phyloP scores from a whole-genome alignment of 2,113 vertebrate genomes.

The Sisor rabdophorus region DNA sequence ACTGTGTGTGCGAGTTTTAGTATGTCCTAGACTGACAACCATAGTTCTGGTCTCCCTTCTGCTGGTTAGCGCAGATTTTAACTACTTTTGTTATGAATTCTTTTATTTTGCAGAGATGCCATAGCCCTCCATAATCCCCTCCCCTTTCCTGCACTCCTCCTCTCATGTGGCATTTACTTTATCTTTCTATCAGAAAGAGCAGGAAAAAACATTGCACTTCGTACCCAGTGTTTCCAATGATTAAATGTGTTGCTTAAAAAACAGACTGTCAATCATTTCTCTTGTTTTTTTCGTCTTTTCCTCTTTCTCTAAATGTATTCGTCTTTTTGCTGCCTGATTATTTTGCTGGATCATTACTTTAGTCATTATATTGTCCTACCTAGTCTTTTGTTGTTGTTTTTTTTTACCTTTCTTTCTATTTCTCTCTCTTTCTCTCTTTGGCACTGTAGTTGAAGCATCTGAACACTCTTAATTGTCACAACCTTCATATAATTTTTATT shows the following conservation, averaged over 20 bases:
- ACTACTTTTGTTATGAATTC: constrained; percentile 8
- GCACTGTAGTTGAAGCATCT: neutral
- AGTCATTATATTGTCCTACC: neutral
- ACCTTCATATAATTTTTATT: too few species aligned
- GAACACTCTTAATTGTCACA: neutral
- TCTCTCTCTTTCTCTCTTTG: constrained; percentile 1
- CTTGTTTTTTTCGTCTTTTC: neutral
- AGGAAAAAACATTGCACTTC: constrained; percentile 45
- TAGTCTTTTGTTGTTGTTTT: neutral
- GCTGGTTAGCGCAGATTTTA: too few species aligned
- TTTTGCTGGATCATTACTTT: neutral
- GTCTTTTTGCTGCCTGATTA: neutral
- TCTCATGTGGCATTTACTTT: constrained; percentile 46
- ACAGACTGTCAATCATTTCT: neutral
- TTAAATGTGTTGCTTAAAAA: neutral
- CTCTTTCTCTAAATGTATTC: neutral
- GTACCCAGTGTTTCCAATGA: constrained; percentile 6
- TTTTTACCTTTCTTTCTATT: neutral
- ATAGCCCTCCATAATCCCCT: constrained; percentile 10
- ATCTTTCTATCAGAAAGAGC: constrained; percentile 57
- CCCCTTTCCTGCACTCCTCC: constrained; percentile 17
- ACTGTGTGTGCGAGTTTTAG: constrained; percentile 26
- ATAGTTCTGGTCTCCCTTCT: constrained; percentile 8
- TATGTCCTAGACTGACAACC: constrained; percentile 28
- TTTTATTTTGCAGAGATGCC: constrained; percentile 1